Evolutionary conservation across 64 coral and sea anemone species (phyloP).

Genomic region (Hydrozoanthus tunicans): DNA sequence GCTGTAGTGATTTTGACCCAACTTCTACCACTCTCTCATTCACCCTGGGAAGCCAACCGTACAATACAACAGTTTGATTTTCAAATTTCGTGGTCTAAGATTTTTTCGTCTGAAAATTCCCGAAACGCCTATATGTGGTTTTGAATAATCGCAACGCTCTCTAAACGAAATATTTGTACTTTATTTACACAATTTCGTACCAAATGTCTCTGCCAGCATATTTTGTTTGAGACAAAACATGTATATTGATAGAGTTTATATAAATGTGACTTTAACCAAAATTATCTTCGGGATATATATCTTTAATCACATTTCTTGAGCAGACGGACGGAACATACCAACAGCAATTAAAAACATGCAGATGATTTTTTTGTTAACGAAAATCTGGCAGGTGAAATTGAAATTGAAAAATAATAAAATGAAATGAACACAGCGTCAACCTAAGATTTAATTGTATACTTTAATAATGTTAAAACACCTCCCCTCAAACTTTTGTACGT

Average conservation of each 20-base stretch:
- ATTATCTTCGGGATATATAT: background rate
- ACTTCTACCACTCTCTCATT: background rate
- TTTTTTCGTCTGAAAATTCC: background rate
- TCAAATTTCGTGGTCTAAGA: background rate
- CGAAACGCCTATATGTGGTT: background rate
- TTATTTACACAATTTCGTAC: background rate
- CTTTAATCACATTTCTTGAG: background rate
- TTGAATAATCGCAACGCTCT: background rate
- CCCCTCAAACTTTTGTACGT: too few relatives aligned
- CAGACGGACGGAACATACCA: too few relatives aligned
- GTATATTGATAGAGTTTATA: too few relatives aligned
- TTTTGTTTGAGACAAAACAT: too few relatives aligned
- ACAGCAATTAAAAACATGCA: background rate
- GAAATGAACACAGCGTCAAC: too few relatives aligned
- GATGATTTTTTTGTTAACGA: background rate
- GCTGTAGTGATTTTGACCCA: slow-evolving; percentile 9
- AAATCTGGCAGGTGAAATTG: slow-evolving; percentile 2
- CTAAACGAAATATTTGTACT: slow-evolving; percentile 4
- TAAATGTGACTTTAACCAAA: slow-evolving; percentile 23
- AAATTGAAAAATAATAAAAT: background rate
- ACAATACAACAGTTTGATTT: background rate
- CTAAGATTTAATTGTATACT: too few relatives aligned
- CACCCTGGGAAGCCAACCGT: slow-evolving; percentile 11
- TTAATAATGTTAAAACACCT: too few relatives aligned
- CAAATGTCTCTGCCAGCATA: background rate